Evolutionary conservation across 2,888 invertebrate species (phyloP).

Genomic region (Podabrus alpinus): DNA sequence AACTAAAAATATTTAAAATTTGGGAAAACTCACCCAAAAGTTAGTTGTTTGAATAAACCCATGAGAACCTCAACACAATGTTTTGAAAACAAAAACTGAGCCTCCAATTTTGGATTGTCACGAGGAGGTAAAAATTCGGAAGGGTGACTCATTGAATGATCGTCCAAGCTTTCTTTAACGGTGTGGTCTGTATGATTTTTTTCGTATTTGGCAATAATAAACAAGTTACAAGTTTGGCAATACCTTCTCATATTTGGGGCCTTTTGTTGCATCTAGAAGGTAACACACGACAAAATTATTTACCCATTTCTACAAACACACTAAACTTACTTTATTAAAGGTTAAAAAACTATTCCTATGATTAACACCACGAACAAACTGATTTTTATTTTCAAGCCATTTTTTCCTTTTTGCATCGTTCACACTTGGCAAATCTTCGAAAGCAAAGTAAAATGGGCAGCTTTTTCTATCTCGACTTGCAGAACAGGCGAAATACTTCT

Average conservation of each 20-base stretch:
- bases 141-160: conserved; percentile 65
- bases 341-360: conserved; percentile 60
- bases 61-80: conserved; percentile 68
- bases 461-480: conserved; percentile 80
- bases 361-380: conserved; percentile 58
- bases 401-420: conserved; percentile 51
- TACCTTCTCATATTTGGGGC: conserved; percentile 61
- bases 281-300: conserved; percentile 9
- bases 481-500: conserved; percentile 79
- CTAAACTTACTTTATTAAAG: conserved; percentile 58
- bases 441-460: conserved; percentile 71
- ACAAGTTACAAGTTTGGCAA: conserved; percentile 67
- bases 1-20: background rate
- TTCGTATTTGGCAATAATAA: conserved; percentile 54
- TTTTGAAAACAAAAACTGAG: conserved; percentile 84
- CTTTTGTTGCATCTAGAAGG: conserved; percentile 54
- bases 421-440: conserved; percentile 57
- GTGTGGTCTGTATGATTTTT: conserved; percentile 63
- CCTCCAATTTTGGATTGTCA: conserved; percentile 78
- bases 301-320: background rate
- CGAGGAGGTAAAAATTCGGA: conserved; percentile 71
- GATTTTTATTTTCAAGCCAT: conserved; percentile 59
- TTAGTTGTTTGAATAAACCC: conserved; percentile 63
- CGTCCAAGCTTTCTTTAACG: conserved; percentile 59
- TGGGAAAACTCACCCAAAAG: conserved; percentile 60